These are phyloP conservation scores for Pterophyllum scalare DNA, from an alignment of 2,113 vertebrate species.

Conservation along the genomic window DNA sequence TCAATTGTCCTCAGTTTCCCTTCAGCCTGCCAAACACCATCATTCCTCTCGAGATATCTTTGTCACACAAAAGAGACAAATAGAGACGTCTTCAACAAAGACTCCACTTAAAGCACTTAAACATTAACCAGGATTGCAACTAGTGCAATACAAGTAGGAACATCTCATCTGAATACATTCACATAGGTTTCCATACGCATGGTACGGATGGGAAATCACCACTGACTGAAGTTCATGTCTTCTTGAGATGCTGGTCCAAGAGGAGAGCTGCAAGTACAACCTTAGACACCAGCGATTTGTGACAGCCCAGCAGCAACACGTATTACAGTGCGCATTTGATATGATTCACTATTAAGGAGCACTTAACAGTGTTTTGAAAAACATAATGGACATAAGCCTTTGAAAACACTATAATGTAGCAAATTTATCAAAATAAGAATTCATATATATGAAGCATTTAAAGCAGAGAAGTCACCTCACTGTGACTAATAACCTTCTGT, in stretches of 20 bases:
- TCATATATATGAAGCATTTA: constrained; percentile 72
- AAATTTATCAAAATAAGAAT: constrained; percentile 78
- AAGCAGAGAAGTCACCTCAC: constrained; percentile 71
- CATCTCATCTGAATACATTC: constrained; percentile 80
- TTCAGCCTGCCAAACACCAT: constrained; percentile 18
- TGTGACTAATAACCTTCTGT: constrained; percentile 47
- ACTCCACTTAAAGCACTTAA: constrained; percentile 74
- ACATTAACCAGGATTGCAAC: constrained; percentile 62
- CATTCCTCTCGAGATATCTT: constrained; percentile 52
- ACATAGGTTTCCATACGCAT: constrained; percentile 66
- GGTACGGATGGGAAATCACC: constrained; percentile 59
- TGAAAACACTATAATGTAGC: constrained; percentile 76
- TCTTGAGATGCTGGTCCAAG: constrained; percentile 56
- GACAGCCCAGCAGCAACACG: constrained; percentile 57
- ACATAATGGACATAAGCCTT: constrained; percentile 69
- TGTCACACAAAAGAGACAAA: constrained; percentile 61
- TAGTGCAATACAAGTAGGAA: constrained; percentile 69
- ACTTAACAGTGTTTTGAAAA: constrained; percentile 79
- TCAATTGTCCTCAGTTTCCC: constrained; percentile 31
- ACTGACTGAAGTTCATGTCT: constrained; percentile 57
- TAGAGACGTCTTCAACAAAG: constrained; percentile 56
- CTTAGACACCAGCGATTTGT: constrained; percentile 39
- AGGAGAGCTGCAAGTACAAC: constrained; percentile 47
- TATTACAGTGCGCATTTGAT: constrained; percentile 62
- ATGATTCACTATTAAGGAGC: constrained; percentile 80